Evolutionary conservation across 1,140 invertebrate genomes (phyloP).

Genomic region (Panulirus ornatus): DNA sequence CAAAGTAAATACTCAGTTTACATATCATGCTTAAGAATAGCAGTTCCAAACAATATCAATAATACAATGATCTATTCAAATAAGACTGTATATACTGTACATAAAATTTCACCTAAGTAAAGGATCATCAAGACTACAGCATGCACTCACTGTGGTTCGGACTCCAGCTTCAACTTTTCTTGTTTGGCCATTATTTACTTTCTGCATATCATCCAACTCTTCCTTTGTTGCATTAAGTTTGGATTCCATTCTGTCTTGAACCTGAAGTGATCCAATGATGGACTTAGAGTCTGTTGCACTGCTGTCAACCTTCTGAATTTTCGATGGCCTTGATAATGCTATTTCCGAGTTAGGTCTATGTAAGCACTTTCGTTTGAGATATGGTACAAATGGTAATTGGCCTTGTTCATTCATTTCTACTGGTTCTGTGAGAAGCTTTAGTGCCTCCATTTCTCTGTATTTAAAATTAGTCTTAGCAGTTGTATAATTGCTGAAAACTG

Average conservation of each 20-base stretch:
- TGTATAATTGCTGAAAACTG: constrained; percentile 62
- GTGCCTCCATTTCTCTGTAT: constrained; percentile 26
- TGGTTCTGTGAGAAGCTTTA: constrained; percentile 59
- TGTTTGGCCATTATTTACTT: background rate
- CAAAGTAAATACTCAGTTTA: background rate
- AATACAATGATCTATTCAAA: background rate
- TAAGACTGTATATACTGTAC: background rate
- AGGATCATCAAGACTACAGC: too few species aligned
- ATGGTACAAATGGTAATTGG: constrained; percentile 60
- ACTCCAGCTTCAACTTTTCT: constrained; percentile 18
- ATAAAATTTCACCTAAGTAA: background rate
- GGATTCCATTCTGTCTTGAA: background rate
- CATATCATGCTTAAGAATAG: background rate
- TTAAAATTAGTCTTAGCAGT: constrained; percentile 50
- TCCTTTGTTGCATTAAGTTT: background rate
- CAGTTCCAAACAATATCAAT: background rate
- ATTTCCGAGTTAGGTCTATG: constrained; percentile 6
- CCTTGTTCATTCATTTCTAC: constrained; percentile 11
- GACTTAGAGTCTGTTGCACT: background rate
- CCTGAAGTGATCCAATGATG: background rate
- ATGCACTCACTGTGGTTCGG: background rate
- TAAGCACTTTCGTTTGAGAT: constrained; percentile 52
- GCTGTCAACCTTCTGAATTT: constrained; percentile 43
- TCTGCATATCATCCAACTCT: background rate
- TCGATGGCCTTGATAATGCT: constrained; percentile 17